Base-by-base conservation (phyloP, 92 coral and sea anemone genomes). In the Actinostola sp. region DNA sequence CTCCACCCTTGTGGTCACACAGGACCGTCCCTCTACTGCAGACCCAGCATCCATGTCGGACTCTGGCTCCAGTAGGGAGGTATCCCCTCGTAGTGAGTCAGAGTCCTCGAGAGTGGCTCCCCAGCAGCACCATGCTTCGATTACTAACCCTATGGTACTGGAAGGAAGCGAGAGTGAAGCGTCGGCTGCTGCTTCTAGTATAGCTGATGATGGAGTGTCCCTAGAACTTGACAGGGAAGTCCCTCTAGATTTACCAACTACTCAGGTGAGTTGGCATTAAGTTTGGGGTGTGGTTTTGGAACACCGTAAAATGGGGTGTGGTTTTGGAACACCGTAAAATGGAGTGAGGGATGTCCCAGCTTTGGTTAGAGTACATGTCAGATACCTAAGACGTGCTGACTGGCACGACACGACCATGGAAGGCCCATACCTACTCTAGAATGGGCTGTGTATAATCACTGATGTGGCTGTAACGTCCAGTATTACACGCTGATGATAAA, bases 1-100 rank as follows among this genome's bases (percentile, higher is more conserved):
- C 65, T 48, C 71, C 14, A 61, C 81, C 42, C 65, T 77, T 25
- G 70, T 71, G 31, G 46, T 55, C 3, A 55, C 45, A 51, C 58
- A 64, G 72, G 88, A 82, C 48, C 70, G 85, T 20, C 77, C 88
- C 44, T 33, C 82, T 20, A 50, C 83, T 6, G 89, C 67, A 46
- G 88, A 83, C 34, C 38, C 85, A 21, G 84, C 44, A 56, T 70
- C 36, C 30, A 33, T 75, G 54, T 75, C 97, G 42, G 81, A 75
- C 55, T 61, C 72, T 12, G 72, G 70, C 26, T 75, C 81, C 56
- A 65, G 74, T 52, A 69, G 54, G 32, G 80, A 84, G 28, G 84
- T 56, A n/a, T 57, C 73, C 2, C 54, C 84, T 13, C 25, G 84
- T 1, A 65, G 75, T 66, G 76, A 77, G 31, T 72, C 80, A 24